phyloP scores from a whole-genome alignment of 1,140 invertebrate species.

The Drosophila subpulchrella region DNA sequence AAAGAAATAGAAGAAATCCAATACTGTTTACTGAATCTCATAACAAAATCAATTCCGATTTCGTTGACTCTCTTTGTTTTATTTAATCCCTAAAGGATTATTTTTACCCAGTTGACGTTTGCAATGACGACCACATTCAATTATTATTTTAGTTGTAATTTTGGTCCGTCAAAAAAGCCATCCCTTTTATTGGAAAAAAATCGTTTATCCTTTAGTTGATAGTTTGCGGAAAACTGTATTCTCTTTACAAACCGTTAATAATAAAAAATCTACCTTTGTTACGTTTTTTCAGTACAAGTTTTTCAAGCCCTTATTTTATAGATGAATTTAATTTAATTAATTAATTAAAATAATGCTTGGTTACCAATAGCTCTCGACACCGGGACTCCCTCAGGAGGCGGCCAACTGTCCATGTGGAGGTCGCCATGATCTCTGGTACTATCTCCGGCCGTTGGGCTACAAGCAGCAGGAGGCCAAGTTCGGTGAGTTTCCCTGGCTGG shows the following conservation, averaged over 20 bases:
- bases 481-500: slow-evolving; percentile 65
- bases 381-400: neutral
- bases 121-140: neutral
- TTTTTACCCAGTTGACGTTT: neutral
- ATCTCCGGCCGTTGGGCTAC: slow-evolving; percentile 51
- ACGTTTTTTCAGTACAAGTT: neutral
- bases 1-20: neutral
- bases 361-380: slow-evolving; percentile 9
- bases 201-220: neutral
- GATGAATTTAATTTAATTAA: neutral
- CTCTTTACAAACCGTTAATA: too few relatives aligned
- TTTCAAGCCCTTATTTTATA: neutral
- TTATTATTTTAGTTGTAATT: neutral
- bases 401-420: slow-evolving; percentile 36
- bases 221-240: neutral
- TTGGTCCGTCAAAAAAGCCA: neutral
- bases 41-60: neutral
- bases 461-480: slow-evolving; percentile 58
- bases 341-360: neutral
- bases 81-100: neutral
- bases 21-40: too few relatives aligned
- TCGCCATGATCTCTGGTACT: slow-evolving; percentile 49
- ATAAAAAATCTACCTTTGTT: neutral
- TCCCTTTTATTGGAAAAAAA: neutral
- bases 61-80: neutral